Percentiles rank a stretch among this genome's conserved stretches.
Conservation (phyloP, 2,797 vertebrate genomes). For the Amblyopsis hoosieri region DNA sequence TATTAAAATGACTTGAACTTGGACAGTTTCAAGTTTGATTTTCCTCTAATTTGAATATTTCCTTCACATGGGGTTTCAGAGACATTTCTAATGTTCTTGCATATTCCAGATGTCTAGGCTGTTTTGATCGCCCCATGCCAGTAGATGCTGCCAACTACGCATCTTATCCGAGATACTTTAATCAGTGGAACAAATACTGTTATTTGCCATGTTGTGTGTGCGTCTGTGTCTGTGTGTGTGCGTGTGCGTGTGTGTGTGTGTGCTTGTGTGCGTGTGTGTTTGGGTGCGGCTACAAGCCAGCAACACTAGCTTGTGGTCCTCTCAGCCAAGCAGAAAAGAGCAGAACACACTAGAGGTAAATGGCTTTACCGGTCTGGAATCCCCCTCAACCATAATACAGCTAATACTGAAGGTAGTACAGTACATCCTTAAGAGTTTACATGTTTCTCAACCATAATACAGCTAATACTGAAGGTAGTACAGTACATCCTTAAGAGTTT, state of each 20-base stretch:
- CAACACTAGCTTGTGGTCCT: conserved; percentile 70
- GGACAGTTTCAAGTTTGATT: conserved; percentile 40
- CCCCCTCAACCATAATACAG: conserved; percentile 37
- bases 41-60: conserved; percentile 40
- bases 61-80: conserved; percentile 19
- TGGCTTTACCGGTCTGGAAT: conserved; percentile 71
- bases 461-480: too few relatives aligned
- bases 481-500: too few relatives aligned
- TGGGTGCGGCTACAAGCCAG: conserved; percentile 61
- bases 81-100: conserved; percentile 12
- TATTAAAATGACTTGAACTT: conserved; percentile 43
- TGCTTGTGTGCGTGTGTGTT: conserved; percentile 26
- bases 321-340: conserved; percentile 70
- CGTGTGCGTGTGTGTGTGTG: background rate
- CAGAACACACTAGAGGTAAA: conserved; percentile 68
- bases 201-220: too few relatives aligned
- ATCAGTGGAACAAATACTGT: background rate
- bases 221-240: background rate
- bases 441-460: too few relatives aligned
- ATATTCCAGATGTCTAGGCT: conserved; percentile 39
- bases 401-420: too few relatives aligned
- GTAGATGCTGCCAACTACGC: conserved; percentile 13
- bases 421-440: too few relatives aligned
- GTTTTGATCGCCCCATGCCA: conserved; percentile 7
- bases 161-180: conserved; percentile 11